These are phyloP conservation scores for Julus scanicus DNA, from an alignment of 2,888 invertebrate genomes.

Conservation along the genomic window DNA sequence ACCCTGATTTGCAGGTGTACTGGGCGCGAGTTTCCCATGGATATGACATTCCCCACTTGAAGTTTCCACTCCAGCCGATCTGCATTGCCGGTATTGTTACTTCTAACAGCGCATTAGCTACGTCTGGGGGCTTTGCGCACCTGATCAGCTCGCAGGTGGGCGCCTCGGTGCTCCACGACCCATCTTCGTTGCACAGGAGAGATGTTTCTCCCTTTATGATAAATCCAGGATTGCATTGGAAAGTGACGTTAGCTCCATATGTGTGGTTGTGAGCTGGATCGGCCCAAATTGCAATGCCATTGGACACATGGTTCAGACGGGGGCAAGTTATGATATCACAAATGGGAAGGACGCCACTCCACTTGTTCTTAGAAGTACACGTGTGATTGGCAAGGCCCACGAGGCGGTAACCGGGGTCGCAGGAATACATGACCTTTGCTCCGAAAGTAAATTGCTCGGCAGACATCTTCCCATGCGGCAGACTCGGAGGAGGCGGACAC, in stretches of 20 bases:
- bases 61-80: neutral
- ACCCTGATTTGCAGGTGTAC: conserved; percentile 63
- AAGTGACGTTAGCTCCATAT: conserved; percentile 58
- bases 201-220: conserved; percentile 59
- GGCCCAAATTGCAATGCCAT: conserved; percentile 57
- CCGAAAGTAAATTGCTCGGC: conserved; percentile 55
- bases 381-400: conserved; percentile 60
- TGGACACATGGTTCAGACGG: conserved; percentile 53
- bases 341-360: conserved; percentile 59
- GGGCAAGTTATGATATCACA: conserved; percentile 62
- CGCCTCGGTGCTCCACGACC: conserved; percentile 58
- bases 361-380: conserved; percentile 59
- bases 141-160: conserved; percentile 60
- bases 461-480: conserved; percentile 31
- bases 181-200: conserved; percentile 59
- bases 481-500: conserved; percentile 59
- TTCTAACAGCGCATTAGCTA: conserved; percentile 59
- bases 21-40: conserved; percentile 54
- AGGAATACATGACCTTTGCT: conserved; percentile 60
- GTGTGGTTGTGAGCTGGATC: conserved; percentile 54
- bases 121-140: conserved; percentile 61
- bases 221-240: conserved; percentile 58
- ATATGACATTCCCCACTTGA: conserved; percentile 48
- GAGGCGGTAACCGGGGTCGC: conserved; percentile 61
- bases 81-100: conserved; percentile 41